These are phyloP conservation scores for Gisinianus flammeolus DNA, from an alignment of 2,888 invertebrate genomes.

Conservation along the genomic window DNA sequence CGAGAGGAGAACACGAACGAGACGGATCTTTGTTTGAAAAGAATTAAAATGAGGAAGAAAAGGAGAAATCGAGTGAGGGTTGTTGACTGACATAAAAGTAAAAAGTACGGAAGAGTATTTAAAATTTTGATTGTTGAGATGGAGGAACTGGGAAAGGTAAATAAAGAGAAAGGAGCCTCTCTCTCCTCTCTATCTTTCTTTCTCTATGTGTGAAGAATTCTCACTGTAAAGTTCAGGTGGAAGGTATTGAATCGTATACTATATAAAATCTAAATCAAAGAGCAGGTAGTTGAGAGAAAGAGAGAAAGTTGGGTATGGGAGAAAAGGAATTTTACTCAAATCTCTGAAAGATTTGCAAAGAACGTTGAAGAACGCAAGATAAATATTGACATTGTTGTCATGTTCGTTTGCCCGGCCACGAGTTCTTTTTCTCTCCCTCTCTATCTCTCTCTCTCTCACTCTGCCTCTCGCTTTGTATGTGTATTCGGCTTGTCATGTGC, in stretches of 20 bases:
- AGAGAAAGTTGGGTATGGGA: not conserved
- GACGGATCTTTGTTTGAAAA: too few relatives aligned
- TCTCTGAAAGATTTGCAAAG: not conserved
- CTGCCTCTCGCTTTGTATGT: not conserved
- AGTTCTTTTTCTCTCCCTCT: too few relatives aligned
- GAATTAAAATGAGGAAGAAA: too few relatives aligned
- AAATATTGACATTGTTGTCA: conserved; percentile 37
- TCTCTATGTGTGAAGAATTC: too few relatives aligned
- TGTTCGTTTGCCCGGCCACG: conserved; percentile 29
- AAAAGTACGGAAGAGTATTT: too few relatives aligned
- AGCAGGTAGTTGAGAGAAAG: not conserved
- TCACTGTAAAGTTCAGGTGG: not conserved
- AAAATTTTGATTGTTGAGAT: too few relatives aligned
- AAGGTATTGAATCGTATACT: not conserved
- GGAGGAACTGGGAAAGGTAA: not conserved
- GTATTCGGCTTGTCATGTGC: conserved; percentile 13
- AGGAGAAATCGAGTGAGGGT: too few relatives aligned
- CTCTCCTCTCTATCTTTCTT: too few relatives aligned
- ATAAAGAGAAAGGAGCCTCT: not conserved
- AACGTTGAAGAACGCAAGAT: conserved; percentile 29
- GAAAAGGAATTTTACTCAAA: not conserved
- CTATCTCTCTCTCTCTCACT: too few relatives aligned
- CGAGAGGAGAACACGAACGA: too few relatives aligned
- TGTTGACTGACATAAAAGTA: too few relatives aligned
- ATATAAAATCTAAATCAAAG: not conserved